A percentile compares a stretch with the other conserved stretches of the same genome.
phyloP scores from a whole-genome alignment of 2,113 vertebrate genomes.

The Scytalopus superciliaris region DNA sequence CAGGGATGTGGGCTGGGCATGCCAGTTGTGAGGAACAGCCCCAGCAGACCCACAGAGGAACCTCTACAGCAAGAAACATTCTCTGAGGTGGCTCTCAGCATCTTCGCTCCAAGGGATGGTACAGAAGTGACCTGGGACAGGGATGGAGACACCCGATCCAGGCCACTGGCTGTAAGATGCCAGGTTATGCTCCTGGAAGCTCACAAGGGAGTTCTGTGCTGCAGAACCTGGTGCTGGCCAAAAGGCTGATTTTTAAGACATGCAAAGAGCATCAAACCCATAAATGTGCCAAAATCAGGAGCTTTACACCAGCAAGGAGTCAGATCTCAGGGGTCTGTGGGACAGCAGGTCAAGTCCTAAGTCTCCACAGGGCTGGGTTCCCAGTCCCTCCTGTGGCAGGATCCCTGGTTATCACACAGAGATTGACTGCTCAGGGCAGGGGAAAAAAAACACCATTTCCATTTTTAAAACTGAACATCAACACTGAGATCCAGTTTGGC shows the following conservation, averaged over 20 bases:
- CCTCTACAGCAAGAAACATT: not conserved
- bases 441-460: not conserved
- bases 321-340: not conserved
- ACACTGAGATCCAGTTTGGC: not conserved
- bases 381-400: not conserved
- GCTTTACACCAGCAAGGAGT: not conserved
- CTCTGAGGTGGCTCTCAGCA: not conserved
- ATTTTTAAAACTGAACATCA: not conserved
- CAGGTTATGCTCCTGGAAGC: not conserved
- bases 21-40: not conserved
- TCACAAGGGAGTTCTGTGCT: no score
- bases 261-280: not conserved
- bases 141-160: not conserved
- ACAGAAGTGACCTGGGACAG: not conserved
- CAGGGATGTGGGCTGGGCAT: accelerated
- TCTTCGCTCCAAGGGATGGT: not conserved
- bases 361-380: no score
- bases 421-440: not conserved
- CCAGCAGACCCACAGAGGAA: not conserved
- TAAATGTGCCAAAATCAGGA: not conserved
- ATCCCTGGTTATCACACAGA: accelerated
- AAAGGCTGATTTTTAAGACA: not conserved
- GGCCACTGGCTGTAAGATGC: not conserved
- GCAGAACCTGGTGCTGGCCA: no score
- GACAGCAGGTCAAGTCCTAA: not conserved